Conservation (phyloP, 1,140 invertebrate species). For the Heliconius himera region DNA sequence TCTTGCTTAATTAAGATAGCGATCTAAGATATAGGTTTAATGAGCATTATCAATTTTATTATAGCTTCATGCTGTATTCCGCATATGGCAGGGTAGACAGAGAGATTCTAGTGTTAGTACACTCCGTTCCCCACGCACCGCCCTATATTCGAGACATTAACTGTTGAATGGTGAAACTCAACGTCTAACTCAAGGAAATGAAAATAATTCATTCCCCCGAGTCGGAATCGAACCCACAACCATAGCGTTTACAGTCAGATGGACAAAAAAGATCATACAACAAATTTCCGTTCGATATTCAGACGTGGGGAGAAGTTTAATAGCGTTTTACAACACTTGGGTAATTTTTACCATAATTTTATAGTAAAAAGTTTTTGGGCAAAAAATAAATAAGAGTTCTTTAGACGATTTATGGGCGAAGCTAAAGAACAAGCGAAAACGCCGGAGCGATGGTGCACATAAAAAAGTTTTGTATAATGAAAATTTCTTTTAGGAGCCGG, state of each 20-base stretch:
- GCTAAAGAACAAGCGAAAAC: slow-evolving; percentile 24
- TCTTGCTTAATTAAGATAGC: too few species aligned
- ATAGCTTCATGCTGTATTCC: too few species aligned
- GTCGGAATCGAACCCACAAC: background rate
- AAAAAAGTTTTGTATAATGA: slow-evolving; percentile 35
- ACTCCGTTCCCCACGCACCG: too few species aligned
- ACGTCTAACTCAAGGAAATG: background rate
- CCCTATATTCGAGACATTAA: too few species aligned
- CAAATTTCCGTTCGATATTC: slow-evolving; percentile 4
- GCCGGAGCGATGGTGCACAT: slow-evolving; percentile 33
- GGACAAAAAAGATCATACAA: background rate
- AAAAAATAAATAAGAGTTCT: slow-evolving; percentile 36
- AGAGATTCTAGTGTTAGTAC: too few species aligned
- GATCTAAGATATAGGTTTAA: too few species aligned
- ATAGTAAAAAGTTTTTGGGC: slow-evolving; percentile 33
- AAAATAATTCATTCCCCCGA: too few species aligned
- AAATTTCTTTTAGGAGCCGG: slow-evolving; percentile 22
- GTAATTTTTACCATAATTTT: slow-evolving; percentile 37
- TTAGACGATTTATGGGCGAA: slow-evolving; percentile 32
- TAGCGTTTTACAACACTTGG: slow-evolving; percentile 37
- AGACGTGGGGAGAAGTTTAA: slow-evolving; percentile 24
- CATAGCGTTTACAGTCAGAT: too few species aligned
- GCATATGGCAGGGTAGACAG: too few species aligned
- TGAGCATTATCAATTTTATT: too few species aligned
- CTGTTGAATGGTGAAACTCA: background rate